Evolutionary conservation across 2,113 vertebrate species (phyloP).

Genomic region (Passer domesticus): DNA sequence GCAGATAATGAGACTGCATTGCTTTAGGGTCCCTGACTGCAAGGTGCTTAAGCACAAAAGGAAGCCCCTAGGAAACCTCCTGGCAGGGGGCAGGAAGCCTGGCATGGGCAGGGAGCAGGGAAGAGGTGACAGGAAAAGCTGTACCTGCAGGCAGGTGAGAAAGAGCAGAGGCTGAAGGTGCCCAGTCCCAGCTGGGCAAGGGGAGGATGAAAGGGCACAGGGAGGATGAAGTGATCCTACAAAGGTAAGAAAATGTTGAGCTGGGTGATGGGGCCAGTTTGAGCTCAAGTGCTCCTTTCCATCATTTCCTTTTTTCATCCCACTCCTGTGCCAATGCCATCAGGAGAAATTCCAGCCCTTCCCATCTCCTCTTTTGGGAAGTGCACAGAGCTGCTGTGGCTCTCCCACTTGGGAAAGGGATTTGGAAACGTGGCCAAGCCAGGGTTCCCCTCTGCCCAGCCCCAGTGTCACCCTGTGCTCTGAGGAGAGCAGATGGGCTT

Average conservation of each 20-base stretch:
- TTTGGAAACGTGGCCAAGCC: not conserved
- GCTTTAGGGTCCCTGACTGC: constrained; percentile 8
- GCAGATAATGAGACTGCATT: constrained; percentile 39
- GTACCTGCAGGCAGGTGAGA: not conserved
- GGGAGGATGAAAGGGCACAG: not conserved
- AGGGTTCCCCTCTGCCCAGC: not conserved
- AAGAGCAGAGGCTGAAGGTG: not conserved
- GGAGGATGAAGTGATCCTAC: not conserved
- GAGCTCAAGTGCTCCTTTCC: not conserved
- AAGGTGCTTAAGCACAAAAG: constrained; percentile 44
- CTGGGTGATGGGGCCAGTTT: not conserved
- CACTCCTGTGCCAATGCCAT: not conserved
- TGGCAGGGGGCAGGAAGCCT: not conserved
- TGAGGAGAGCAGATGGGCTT: not conserved
- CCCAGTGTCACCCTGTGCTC: not conserved
- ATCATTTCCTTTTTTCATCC: not conserved
- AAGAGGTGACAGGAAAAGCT: not conserved
- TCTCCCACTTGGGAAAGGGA: not conserved
- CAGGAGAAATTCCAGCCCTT: not conserved
- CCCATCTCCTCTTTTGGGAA: not conserved
- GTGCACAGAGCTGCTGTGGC: not conserved
- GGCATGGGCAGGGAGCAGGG: not conserved
- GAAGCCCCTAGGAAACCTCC: not conserved
- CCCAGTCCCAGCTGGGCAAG: not conserved
- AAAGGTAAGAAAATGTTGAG: not conserved